Evolutionary conservation across 2,888 invertebrate genomes (phyloP), one percentile per base, ranked within the genome.

Genomic region (Epinotia bilunana): DNA sequence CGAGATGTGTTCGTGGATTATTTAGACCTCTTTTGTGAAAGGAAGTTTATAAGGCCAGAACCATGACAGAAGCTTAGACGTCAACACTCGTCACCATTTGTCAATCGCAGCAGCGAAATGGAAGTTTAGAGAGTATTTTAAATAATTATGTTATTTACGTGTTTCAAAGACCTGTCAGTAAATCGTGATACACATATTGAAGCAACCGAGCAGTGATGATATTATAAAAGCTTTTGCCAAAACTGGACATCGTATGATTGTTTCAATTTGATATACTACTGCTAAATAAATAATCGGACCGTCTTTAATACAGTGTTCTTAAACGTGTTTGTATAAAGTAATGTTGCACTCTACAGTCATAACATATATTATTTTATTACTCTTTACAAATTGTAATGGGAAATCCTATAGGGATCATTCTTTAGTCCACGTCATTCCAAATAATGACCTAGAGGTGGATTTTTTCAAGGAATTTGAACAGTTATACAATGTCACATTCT

Each of bases 401-500:
- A 60, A 60, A 11, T 69, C 69, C 28, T 69, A 69, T n/a, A 69
- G 46, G 60, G 69, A 69, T 12, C n/a, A 69, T 60, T 46, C 46
- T 12, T 28, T 69, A 23, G 6, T 69, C n/a, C 60, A 69, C 13
- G 58, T 6, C 0, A 28, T 6, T 60, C 69, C 69, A 0, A 23
- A 13, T 5, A 18, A 5, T n/a, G 16, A 11, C 0, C 5, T 11
- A n/a, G 46, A 58, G 5, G 60, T 69, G 13, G 46, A 60, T 0
- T 69, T 69, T 13, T 69, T 60, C 23, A 69, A 69, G 3, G 43
- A 23, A 9, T 16, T 69, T 58, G 60, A 46, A 7, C n/a, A 2
- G n/a, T 69, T 60, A 16, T 69, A 69, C n/a, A 69, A 69, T 60
- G 69, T n/a, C 4, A 69, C 69, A 46, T 69, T 69, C 46, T 69